Evolutionary conservation across 1,140 invertebrate genomes (phyloP), one percentile per base, ranked within the genome.

Genomic region (Vanessa atalanta): DNA sequence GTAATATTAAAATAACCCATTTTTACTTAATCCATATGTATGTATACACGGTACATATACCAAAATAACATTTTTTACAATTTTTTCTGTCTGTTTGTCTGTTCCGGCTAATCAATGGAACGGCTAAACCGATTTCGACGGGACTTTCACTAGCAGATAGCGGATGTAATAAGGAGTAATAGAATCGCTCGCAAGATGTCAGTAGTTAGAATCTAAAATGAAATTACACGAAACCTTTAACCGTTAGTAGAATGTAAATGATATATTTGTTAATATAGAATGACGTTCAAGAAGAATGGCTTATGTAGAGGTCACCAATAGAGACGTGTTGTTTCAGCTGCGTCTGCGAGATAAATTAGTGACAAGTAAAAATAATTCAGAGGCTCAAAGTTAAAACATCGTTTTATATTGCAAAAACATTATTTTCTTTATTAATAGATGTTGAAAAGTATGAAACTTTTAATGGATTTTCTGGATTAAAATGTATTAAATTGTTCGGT

Each of bases 261-360:
- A 20, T 43, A 43, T 26, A 16, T 26, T 23, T 57, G 26, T 23
- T 57, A 57, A 23, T 57, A 23, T 26, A 11, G 23, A 37, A 61
- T 37, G 4, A 31, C 23, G 15, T 31, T 61, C 31, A 70, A 70
- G 12, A 50, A 14, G 47, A 61, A 57, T n/a, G 23, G 47, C 20
- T 47, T 50, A 70, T 16, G 43, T 14, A 23, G 68, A 63, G 14
- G 55, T 61, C 55, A 47, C 20, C 20, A 23, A 26, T 47, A 47
- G 55, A 57, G 68, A 57, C 57, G 57, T 63, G 47, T 70, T 70
- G 47, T 70, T 61, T 70, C 68, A 70, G 68, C 68, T 70, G 68
- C 61, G 68, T 61, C 68, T 63, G 53, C 48, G 47, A 70, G 57
- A 70, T 70, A 70, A 70, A 31, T 31, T 31, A 37, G 68, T 70